phyloP scores from a whole-genome alignment of 2,113 vertebrate genomes.

The Sinocyclocheilus anshuiensis region DNA sequence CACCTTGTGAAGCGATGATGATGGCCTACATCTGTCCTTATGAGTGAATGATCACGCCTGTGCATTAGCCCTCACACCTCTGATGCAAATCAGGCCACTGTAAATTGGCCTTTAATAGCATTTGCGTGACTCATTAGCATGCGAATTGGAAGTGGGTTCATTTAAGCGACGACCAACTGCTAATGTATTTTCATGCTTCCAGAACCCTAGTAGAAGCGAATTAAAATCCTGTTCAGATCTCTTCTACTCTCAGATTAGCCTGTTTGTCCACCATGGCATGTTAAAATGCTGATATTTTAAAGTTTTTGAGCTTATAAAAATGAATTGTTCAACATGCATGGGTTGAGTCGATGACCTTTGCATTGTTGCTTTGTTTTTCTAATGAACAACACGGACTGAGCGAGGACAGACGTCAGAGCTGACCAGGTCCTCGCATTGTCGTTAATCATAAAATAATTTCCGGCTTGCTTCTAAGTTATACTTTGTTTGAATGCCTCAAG shows the following conservation, averaged over 20 bases:
- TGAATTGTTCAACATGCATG: background rate
- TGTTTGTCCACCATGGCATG: background rate
- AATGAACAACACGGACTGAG: background rate
- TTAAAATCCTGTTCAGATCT: background rate
- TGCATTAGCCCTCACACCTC: slow-evolving; percentile 15
- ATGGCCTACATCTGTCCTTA: background rate
- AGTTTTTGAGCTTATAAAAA: slow-evolving; percentile 6
- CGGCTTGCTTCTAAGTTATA: background rate
- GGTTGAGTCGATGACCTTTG: background rate
- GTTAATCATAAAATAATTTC: slow-evolving; percentile 10
- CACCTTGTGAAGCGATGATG: background rate
- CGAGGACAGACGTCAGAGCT: background rate
- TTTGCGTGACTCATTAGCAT: slow-evolving; percentile 52
- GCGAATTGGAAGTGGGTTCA: slow-evolving; percentile 47
- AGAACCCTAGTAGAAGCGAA: background rate
- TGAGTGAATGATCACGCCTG: background rate
- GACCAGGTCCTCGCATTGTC: background rate
- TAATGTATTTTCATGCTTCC: slow-evolving; percentile 29
- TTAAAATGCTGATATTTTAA: background rate
- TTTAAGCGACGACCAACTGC: slow-evolving; percentile 27
- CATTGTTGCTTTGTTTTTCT: background rate
- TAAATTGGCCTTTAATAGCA: slow-evolving; percentile 49
- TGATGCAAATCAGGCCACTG: slow-evolving; percentile 35
- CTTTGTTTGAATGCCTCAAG: background rate
- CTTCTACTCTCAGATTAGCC: background rate